Conservation (phyloP, 2,888 invertebrate species). For the Sericinus montela region DNA sequence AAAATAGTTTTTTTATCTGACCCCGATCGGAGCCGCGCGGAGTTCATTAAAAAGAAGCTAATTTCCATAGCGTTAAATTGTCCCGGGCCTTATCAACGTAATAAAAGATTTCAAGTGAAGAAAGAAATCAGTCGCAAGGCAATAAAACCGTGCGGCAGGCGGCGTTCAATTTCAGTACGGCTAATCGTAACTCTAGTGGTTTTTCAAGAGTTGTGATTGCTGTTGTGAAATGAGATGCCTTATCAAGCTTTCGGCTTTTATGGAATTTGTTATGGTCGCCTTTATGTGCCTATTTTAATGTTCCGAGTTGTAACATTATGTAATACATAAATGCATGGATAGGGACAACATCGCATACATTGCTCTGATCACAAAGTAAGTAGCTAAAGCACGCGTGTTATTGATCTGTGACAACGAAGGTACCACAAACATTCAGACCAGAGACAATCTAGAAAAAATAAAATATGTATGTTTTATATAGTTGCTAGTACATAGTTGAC, state of each 20-base stretch:
- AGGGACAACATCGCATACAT: too few relatives aligned
- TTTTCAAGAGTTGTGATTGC: slow-evolving; percentile 16
- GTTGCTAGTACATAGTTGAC: too few relatives aligned
- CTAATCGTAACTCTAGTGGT: slow-evolving; percentile 22
- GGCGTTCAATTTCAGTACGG: slow-evolving; percentile 14
- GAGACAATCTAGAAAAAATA: too few relatives aligned
- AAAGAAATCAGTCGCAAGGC: slow-evolving; percentile 34
- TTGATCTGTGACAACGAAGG: too few relatives aligned
- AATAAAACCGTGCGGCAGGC: slow-evolving; percentile 34
- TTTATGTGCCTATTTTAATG: slow-evolving; percentile 13
- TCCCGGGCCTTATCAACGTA: slow-evolving; percentile 52
- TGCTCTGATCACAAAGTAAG: too few relatives aligned
- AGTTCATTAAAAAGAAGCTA: slow-evolving; percentile 26
- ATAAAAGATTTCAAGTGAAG: slow-evolving; percentile 50
- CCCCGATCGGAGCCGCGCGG: too few relatives aligned
- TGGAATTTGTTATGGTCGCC: slow-evolving; percentile 27
- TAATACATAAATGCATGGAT: neutral
- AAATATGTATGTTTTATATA: too few relatives aligned
- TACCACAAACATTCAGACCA: too few relatives aligned
- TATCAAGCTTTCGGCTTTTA: slow-evolving; percentile 41
- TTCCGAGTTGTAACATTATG: slow-evolving; percentile 15
- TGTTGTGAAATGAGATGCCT: slow-evolving; percentile 34
- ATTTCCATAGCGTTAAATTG: slow-evolving; percentile 67
- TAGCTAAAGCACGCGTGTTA: too few relatives aligned
- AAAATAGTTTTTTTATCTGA: too few relatives aligned